Evolutionary conservation across 2,113 vertebrate genomes (phyloP).

Genomic region (Hepsetus odoe): DNA sequence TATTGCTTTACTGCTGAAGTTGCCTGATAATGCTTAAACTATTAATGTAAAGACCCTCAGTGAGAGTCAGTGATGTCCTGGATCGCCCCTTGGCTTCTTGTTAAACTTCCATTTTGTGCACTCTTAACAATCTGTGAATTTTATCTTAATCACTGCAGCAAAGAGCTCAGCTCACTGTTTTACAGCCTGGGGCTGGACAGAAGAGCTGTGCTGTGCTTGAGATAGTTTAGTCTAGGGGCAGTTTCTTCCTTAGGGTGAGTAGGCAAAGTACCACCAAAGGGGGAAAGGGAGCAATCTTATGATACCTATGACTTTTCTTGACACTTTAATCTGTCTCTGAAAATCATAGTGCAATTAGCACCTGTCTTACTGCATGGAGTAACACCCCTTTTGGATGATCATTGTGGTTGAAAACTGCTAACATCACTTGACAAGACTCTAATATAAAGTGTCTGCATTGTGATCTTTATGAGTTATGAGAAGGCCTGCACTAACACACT

Average conservation of each 20-base stretch:
- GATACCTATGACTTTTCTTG: too few species aligned
- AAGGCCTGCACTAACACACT: too few species aligned
- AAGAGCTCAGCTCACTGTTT: neutral
- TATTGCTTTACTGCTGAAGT: constrained; percentile 58
- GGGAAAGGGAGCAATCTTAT: neutral
- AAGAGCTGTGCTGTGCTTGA: neutral
- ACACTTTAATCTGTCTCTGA: too few species aligned
- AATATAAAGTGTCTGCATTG: too few species aligned
- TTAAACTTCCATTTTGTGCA: constrained; percentile 73
- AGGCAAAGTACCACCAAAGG: neutral
- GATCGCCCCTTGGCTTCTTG: constrained; percentile 72
- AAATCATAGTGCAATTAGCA: too few species aligned
- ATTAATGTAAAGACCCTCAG: constrained; percentile 61
- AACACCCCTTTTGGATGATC: too few species aligned
- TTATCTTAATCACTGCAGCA: constrained; percentile 72
- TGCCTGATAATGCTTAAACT: constrained; percentile 58
- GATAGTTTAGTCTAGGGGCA: neutral
- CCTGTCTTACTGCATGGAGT: too few species aligned
- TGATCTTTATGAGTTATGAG: too few species aligned
- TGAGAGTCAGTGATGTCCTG: constrained; percentile 68
- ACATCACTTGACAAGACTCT: too few species aligned
- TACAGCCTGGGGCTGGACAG: neutral
- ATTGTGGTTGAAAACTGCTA: too few species aligned
- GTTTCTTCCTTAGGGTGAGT: neutral
- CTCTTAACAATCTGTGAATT: constrained; percentile 71